These are phyloP conservation scores for Apus apus DNA, from an alignment of 2,113 vertebrate genomes.

Conservation along the genomic window DNA sequence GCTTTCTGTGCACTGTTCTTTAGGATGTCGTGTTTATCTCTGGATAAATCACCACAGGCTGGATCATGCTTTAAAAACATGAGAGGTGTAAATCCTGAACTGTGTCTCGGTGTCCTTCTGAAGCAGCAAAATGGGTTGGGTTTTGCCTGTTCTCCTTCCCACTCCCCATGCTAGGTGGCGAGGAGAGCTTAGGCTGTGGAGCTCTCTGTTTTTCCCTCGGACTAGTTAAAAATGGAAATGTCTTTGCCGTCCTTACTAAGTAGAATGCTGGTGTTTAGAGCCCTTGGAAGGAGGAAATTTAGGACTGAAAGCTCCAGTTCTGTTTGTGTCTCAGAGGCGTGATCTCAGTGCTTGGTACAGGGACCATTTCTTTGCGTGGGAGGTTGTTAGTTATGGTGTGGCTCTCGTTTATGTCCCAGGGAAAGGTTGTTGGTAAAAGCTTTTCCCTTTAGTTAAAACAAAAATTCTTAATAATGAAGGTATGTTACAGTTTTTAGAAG, in stretches of 20 bases:
- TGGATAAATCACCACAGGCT: background rate
- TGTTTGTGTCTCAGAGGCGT: background rate
- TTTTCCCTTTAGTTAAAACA: background rate
- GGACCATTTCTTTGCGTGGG: background rate
- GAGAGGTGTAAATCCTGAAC: background rate
- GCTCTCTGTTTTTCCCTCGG: background rate
- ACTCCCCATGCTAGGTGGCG: accelerated
- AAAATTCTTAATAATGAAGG: background rate
- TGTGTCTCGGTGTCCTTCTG: background rate
- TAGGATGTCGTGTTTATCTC: background rate
- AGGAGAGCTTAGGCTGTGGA: background rate
- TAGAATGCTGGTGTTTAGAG: slow-evolving; percentile 23
- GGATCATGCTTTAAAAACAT: background rate
- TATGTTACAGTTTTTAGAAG: background rate
- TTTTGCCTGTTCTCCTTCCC: background rate
- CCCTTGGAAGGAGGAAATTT: background rate
- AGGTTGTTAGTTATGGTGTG: background rate
- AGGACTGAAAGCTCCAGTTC: background rate
- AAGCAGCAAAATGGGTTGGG: background rate
- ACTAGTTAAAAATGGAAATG: background rate
- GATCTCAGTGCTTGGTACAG: background rate
- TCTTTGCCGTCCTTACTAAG: background rate
- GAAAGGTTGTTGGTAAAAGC: background rate
- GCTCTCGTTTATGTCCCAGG: background rate
- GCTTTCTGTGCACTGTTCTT: background rate